Evolutionary conservation across 2,888 invertebrate species (phyloP).

Genomic region (Ephialtes manifestator): DNA sequence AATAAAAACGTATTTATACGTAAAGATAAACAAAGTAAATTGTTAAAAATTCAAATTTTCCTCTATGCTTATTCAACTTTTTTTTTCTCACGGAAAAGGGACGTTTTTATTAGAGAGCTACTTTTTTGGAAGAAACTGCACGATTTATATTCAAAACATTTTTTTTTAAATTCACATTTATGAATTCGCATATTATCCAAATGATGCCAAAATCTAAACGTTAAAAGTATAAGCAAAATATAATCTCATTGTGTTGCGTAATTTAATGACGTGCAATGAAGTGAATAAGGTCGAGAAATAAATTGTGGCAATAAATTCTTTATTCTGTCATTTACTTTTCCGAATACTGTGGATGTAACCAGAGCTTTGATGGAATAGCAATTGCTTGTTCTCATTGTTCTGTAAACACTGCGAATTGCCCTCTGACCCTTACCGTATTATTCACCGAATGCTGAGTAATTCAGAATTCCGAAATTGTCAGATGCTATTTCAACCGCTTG

Average conservation of each 20-base stretch:
- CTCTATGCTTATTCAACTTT: no score
- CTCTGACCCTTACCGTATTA: neutral
- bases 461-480: neutral
- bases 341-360: neutral
- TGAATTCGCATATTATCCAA: no score
- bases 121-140: no score
- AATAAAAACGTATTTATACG: no score
- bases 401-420: neutral
- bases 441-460: neutral
- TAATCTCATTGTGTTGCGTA: no score
- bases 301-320: neutral
- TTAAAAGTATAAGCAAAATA: neutral
- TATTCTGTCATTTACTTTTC: neutral
- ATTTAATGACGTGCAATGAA: neutral
- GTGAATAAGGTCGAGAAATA: neutral
- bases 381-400: neutral
- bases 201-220: no score
- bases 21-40: no score
- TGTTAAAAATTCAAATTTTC: no score
- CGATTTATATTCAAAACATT: no score
- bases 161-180: no score
- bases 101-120: no score
- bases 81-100: no score
- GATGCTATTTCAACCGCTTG: neutral
- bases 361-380: neutral